Evolutionary conservation across 2,113 vertebrate genomes (phyloP), one percentile per base, ranked within the genome.

Genomic region (Nycticryphes semicollaris): DNA sequence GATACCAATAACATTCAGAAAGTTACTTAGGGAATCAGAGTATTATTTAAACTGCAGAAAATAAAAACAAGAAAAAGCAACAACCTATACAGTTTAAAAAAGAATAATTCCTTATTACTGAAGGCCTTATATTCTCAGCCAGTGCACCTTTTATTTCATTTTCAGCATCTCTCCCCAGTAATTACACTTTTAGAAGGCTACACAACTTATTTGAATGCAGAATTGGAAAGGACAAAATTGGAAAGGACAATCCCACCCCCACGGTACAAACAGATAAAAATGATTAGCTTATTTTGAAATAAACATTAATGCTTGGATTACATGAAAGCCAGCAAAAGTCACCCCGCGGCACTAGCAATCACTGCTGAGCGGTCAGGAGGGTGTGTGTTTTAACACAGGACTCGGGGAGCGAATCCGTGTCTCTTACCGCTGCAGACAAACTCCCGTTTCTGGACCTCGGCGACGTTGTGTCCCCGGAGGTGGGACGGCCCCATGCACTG

Each of bases 381-480:
- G 43, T 45, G 43, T 5, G 50, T 4, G 39, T 27, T 19, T 10
- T 18, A 12, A 4, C 30, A 31, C n/a, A 43, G 33, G 31, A 1
- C 13, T 3, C 0, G 2, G 6, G 2, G 10, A 19, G 19, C 0
- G 2, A 47, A 7, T 37, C 33, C 15, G 1, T 27, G 21, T 54
- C 75, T 59, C 98, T 98, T 98, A 99, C 99, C 99, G 30, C 98
- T 98, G 98, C 99, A 99, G 95, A 98, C 98, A 96, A 99, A 99
- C 96, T 99, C 99, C 79, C 99, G 98, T 94, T 99, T 99, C 91
- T 99, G 99, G 80, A 99, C 99, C 98, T 99, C 99, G 0, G 99
- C 99, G 11, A 99, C 99, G 8, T 99, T 99, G 96, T 99, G 99
- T 9, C 99, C 99, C 83, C 99, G 98, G 74, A 99, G 97, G 93